phyloP scores from a whole-genome alignment of 2,888 invertebrate species.

The Lymantria dispar region DNA sequence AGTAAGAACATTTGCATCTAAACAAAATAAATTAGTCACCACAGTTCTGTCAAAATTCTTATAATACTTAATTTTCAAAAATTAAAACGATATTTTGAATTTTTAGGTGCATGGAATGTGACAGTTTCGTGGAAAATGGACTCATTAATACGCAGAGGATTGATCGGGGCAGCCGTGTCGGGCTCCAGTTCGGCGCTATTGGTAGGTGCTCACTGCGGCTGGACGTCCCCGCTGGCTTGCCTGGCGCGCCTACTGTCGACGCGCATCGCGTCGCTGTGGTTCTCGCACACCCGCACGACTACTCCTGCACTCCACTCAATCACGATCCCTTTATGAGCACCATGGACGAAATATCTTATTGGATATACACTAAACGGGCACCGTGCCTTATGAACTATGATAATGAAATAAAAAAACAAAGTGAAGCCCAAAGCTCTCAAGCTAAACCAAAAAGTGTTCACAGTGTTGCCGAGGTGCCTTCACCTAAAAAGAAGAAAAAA shows the following conservation, averaged over 20 bases:
- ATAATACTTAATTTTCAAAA: neutral
- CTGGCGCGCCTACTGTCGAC: slow-evolving; percentile 38
- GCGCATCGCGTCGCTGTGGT: slow-evolving; percentile 24
- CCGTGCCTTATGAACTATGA: slow-evolving; percentile 74
- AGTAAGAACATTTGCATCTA: slow-evolving; percentile 13
- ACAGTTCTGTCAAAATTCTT: neutral
- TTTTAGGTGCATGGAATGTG: slow-evolving; percentile 71
- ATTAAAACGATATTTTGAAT: slow-evolving; percentile 10
- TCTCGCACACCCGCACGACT: slow-evolving; percentile 17
- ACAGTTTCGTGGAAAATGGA: slow-evolving; percentile 39
- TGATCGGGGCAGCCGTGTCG: slow-evolving; percentile 27
- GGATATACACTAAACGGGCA: slow-evolving; percentile 72
- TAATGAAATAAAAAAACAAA: slow-evolving; percentile 51
- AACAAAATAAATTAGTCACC: neutral
- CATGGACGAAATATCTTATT: slow-evolving; percentile 75
- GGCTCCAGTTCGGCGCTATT: slow-evolving; percentile 39
- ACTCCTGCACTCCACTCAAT: slow-evolving; percentile 13
- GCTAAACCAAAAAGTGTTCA: slow-evolving; percentile 44
- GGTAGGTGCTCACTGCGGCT: slow-evolving; percentile 41
- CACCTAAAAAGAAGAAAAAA: slow-evolving; percentile 61
- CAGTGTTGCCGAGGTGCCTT: slow-evolving; percentile 41
- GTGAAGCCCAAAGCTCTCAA: slow-evolving; percentile 52
- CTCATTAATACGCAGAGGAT: slow-evolving; percentile 12
- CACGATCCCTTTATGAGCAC: slow-evolving; percentile 67
- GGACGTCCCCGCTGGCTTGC: slow-evolving; percentile 45